These are phyloP conservation scores for Channa striata DNA, from an alignment of 2,797 vertebrate genomes.

Conservation along the genomic window DNA sequence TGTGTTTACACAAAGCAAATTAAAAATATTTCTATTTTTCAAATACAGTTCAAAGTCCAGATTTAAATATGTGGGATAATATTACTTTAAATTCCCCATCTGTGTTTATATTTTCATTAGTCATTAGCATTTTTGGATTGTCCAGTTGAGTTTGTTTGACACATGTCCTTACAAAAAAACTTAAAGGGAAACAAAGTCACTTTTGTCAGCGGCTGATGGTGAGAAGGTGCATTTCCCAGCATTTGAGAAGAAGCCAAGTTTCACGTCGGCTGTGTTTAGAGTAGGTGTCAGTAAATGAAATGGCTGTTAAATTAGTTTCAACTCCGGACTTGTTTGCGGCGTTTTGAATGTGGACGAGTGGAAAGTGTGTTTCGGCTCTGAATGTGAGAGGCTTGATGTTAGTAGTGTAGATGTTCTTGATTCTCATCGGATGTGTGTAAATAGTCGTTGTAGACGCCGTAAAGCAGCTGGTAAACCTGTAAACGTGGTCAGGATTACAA, in stretches of 20 bases:
- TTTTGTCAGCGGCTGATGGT: slow-evolving; percentile 27
- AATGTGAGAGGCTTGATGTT: slow-evolving; percentile 48
- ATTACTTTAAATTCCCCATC: background rate
- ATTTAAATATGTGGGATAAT: slow-evolving; percentile 28
- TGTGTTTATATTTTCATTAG: slow-evolving; percentile 43
- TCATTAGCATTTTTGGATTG: slow-evolving; percentile 30
- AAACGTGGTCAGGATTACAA: slow-evolving; percentile 29
- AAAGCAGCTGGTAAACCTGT: background rate
- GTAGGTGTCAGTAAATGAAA: slow-evolving; percentile 52
- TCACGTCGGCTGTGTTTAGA: slow-evolving; percentile 47
- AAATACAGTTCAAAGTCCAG: slow-evolving; percentile 36
- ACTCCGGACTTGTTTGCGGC: slow-evolving; percentile 51
- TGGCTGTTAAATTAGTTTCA: slow-evolving; percentile 45
- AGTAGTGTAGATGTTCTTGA: background rate
- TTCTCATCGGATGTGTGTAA: slow-evolving; percentile 8
- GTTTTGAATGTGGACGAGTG: slow-evolving; percentile 43
- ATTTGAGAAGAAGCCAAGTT: slow-evolving; percentile 24
- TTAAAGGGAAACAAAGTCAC: slow-evolving; percentile 11
- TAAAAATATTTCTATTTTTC: slow-evolving; percentile 22
- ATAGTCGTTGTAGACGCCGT: background rate
- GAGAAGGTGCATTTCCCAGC: slow-evolving; percentile 45
- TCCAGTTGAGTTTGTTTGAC: slow-evolving; percentile 19
- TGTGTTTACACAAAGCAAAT: slow-evolving; percentile 41
- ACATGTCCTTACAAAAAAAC: slow-evolving; percentile 7
- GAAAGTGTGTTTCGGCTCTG: slow-evolving; percentile 62